Evolutionary conservation across 2,113 vertebrate genomes (phyloP).

Genomic region (Mobula birostris): DNA sequence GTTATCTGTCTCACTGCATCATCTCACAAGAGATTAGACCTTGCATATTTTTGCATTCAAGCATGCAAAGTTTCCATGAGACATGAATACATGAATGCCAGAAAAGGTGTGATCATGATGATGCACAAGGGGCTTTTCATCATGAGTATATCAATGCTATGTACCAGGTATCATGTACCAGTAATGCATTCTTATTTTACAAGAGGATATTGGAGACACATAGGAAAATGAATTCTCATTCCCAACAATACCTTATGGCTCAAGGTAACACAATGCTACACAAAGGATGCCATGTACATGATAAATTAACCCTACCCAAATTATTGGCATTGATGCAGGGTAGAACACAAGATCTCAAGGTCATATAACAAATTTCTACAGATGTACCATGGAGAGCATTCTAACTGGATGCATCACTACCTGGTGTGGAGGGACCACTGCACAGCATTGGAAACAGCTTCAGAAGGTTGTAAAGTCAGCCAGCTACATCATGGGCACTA

Average conservation of each 20-base stretch:
- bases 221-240: neutral
- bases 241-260: neutral
- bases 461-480: no score
- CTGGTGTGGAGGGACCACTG: no score
- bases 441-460: no score
- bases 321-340: neutral
- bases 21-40: no score
- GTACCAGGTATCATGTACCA: neutral
- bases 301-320: neutral
- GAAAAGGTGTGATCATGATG: neutral
- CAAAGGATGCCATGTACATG: neutral
- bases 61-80: neutral
- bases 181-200: neutral
- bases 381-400: no score
- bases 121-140: neutral
- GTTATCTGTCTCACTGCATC: no score
- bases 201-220: neutral
- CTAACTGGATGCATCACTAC: no score
- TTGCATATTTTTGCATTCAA: neutral
- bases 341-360: neutral
- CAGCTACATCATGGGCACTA: no score
- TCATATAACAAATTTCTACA: neutral
- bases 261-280: neutral
- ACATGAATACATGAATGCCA: neutral
- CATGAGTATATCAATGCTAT: neutral